Percentiles rank a stretch among this genome's conserved stretches.
Evolutionary conservation across 2,113 vertebrate species (phyloP).

Genomic region (Stictonetta naevosa): DNA sequence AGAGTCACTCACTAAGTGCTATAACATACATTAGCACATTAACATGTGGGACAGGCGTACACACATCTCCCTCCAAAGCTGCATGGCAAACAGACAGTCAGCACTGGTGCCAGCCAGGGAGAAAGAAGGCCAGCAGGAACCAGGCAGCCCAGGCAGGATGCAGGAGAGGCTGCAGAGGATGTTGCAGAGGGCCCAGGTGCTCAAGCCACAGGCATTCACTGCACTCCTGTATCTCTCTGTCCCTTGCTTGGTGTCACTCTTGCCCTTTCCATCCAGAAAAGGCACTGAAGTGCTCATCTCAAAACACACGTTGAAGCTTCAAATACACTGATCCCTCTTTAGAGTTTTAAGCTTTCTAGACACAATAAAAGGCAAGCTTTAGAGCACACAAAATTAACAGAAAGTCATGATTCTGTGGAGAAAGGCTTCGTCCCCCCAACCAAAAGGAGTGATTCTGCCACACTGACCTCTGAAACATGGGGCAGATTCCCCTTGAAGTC

Average conservation of each 20-base stretch:
- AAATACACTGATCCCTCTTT: background rate
- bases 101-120: too few relatives aligned
- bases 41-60: background rate
- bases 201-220: background rate
- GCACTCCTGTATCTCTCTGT: fast-evolving
- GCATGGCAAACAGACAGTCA: background rate
- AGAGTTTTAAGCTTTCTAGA: background rate
- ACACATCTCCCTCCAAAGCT: background rate
- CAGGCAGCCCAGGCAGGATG: background rate
- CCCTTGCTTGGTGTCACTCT: background rate
- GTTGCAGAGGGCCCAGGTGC: too few relatives aligned
- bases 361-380: fast-evolving
- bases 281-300: fast-evolving
- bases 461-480: too few relatives aligned
- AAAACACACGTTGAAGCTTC: background rate
- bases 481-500: background rate
- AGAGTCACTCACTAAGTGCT: background rate
- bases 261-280: background rate
- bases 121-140: too few relatives aligned
- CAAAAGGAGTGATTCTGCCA: background rate
- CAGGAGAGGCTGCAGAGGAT: background rate
- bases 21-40: background rate
- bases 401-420: background rate
- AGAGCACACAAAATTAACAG: fast-evolving
- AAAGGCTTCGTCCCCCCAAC: background rate